A percentile compares a stretch with the other conserved stretches of the same genome.
Conservation (phyloP, 2,888 invertebrate genomes). For the Meiosimyza platycephala region DNA sequence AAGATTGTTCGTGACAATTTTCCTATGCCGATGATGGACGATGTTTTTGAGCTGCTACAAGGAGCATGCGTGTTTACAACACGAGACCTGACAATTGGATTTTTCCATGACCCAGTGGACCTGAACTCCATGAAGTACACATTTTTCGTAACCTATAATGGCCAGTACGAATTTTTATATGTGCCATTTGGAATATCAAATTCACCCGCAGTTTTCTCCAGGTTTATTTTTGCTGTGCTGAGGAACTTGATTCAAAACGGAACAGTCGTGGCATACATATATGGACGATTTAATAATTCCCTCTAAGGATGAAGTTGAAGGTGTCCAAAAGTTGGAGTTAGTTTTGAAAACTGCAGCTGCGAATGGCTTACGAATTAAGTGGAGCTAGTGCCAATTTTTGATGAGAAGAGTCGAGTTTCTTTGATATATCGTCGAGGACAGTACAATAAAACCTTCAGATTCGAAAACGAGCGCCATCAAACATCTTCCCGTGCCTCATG, state of each 20-base stretch:
- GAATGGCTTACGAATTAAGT: slow-evolving; percentile 41
- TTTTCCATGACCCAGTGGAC: slow-evolving; percentile 44
- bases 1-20: too few relatives aligned
- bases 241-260: slow-evolving; percentile 41
- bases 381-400: slow-evolving; percentile 45
- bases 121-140: slow-evolving; percentile 38
- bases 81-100: slow-evolving; percentile 38
- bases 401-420: slow-evolving; percentile 39
- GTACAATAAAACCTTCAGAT: slow-evolving; percentile 33
- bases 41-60: too few relatives aligned
- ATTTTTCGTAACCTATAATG: slow-evolving; percentile 40
- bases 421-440: slow-evolving; percentile 37
- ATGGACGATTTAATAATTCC: slow-evolving; percentile 45
- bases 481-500: slow-evolving; percentile 34
- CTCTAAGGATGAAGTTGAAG: slow-evolving; percentile 40
- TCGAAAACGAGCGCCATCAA: slow-evolving; percentile 34
- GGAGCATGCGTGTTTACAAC: too few relatives aligned
- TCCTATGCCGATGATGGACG: too few relatives aligned
- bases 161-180: slow-evolving; percentile 42
- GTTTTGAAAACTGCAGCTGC: slow-evolving; percentile 35
- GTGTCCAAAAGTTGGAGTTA: slow-evolving; percentile 32
- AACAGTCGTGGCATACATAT: slow-evolving; percentile 35
- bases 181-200: slow-evolving; percentile 43
- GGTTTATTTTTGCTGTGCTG: slow-evolving; percentile 39
- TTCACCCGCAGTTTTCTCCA: slow-evolving; percentile 41